phyloP scores from a whole-genome alignment of 1,140 invertebrate species.

The Drosophila asahinai region DNA sequence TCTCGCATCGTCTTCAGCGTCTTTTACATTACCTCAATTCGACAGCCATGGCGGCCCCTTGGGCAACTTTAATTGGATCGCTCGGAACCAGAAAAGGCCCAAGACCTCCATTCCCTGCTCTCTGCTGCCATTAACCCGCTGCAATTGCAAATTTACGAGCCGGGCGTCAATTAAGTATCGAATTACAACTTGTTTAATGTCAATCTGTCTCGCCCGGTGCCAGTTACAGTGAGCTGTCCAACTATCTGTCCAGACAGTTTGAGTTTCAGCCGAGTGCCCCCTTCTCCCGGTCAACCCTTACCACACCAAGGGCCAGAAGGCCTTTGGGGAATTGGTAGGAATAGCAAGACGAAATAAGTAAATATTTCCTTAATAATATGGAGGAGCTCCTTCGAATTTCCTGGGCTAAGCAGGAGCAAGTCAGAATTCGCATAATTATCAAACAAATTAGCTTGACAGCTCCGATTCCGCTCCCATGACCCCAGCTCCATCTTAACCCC shows the following conservation, averaged over 20 bases:
- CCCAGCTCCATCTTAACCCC: background rate
- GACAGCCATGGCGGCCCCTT: conserved; percentile 77
- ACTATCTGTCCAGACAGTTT: conserved; percentile 21
- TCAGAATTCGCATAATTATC: conserved; percentile 74
- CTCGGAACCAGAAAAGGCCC: conserved; percentile 29
- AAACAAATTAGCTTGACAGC: conserved; percentile 76
- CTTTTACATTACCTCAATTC: conserved; percentile 81
- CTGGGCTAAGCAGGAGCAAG: background rate
- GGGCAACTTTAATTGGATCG: conserved; percentile 81
- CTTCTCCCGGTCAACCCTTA: conserved; percentile 29
- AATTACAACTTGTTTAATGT: conserved; percentile 85
- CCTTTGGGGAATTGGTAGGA: conserved; percentile 24
- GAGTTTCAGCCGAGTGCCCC: conserved; percentile 43
- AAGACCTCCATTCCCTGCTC: conserved; percentile 12
- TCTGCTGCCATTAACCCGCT: conserved; percentile 35
- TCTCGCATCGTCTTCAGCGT: conserved; percentile 26
- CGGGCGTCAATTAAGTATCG: conserved; percentile 85
- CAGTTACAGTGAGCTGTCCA: conserved; percentile 55
- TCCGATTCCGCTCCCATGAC: background rate
- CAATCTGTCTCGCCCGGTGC: conserved; percentile 73
- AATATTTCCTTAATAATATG: background rate
- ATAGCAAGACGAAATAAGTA: background rate
- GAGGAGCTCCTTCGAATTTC: too few species aligned
- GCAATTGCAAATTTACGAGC: conserved; percentile 85
- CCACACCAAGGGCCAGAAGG: background rate